Conservation (phyloP, 2,797 vertebrate species). For the Podargus strigoides region DNA sequence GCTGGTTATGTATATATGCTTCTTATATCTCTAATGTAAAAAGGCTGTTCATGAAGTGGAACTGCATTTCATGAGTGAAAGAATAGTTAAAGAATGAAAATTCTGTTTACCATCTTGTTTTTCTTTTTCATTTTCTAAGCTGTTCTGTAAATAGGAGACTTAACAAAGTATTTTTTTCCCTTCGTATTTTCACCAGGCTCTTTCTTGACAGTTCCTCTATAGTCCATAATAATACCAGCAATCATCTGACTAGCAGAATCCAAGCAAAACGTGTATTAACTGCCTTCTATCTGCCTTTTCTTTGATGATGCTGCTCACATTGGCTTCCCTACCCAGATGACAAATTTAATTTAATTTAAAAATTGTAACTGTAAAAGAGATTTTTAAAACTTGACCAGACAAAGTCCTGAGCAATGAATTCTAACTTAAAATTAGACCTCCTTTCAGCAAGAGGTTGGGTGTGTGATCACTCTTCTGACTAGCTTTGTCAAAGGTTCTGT, state of each 20-base stretch:
- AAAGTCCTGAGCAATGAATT: background rate
- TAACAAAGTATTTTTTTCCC: background rate
- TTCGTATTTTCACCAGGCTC: background rate
- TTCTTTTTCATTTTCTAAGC: background rate
- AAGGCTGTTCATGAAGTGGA: background rate
- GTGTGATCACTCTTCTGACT: background rate
- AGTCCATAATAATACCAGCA: background rate
- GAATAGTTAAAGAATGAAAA: background rate
- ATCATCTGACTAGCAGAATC: background rate
- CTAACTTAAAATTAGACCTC: background rate
- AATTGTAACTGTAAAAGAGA: background rate
- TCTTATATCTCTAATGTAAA: background rate
- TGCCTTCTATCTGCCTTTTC: background rate
- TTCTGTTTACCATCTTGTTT: background rate
- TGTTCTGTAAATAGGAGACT: background rate
- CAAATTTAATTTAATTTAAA: background rate
- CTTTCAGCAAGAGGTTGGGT: background rate
- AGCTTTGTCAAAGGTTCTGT: background rate
- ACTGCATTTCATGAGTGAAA: background rate
- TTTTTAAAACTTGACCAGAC: background rate
- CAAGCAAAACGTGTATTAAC: background rate
- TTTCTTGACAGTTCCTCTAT: background rate
- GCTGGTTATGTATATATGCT: background rate
- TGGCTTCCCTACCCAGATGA: background rate
- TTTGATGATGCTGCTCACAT: background rate